Evolutionary conservation across 2,888 invertebrate genomes (phyloP).

Genomic region (Conistra vaccinii): DNA sequence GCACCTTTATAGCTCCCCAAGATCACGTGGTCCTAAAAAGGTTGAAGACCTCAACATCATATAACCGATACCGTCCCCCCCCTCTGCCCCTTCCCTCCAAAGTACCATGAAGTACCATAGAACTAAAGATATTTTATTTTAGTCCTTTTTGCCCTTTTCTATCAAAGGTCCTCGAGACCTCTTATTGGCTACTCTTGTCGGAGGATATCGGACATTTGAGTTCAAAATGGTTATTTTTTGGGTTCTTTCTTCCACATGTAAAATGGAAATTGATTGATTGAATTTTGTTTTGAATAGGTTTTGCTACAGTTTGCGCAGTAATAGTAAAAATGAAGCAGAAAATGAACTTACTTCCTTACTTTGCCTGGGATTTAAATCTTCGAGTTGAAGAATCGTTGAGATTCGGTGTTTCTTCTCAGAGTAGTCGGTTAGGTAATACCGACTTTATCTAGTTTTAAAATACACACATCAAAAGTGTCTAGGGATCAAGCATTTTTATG

Average conservation of each 20-base stretch:
- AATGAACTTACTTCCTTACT: no score
- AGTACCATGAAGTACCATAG: constrained; percentile 44
- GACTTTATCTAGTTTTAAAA: no score
- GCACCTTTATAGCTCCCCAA: not conserved
- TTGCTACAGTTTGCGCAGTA: not conserved
- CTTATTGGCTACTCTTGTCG: constrained; percentile 35
- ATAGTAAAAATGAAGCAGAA: no score
- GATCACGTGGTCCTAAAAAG: constrained; percentile 5
- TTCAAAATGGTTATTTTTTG: constrained; percentile 30
- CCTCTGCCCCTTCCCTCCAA: not conserved
- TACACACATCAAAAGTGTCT: no score
- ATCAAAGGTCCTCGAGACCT: constrained; percentile 44
- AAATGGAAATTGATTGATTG: constrained; percentile 24
- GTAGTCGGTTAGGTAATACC: no score
- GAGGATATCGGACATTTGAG: constrained; percentile 38
- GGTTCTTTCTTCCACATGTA: constrained; percentile 14
- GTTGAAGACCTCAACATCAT: constrained; percentile 9
- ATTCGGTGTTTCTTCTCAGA: no score
- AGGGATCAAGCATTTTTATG: no score
- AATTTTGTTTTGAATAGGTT: not conserved
- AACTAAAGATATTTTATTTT: constrained; percentile 60
- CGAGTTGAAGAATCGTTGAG: no score
- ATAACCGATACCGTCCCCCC: not conserved
- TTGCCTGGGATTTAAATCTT: no score
- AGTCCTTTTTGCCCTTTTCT: constrained; percentile 49